These are phyloP conservation scores for Drosophila littoralis DNA, from an alignment of 1,140 invertebrate species.

Conservation along the genomic window DNA sequence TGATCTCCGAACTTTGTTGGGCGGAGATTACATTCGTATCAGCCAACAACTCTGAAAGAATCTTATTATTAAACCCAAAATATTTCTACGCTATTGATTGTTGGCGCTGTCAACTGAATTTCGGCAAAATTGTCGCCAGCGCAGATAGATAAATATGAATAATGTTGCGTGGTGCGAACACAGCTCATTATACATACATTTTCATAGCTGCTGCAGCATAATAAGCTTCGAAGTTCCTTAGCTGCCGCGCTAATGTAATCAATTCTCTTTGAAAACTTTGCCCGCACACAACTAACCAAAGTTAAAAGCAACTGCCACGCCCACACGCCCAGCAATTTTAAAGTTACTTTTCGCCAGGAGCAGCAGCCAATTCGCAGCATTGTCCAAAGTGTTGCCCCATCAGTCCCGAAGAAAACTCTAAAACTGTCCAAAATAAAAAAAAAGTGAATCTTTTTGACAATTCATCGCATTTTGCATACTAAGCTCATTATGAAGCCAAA, in stretches of 20 bases:
- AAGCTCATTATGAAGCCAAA: conserved; percentile 71
- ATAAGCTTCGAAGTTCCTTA: conserved; percentile 11
- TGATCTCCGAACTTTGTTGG: too few relatives aligned
- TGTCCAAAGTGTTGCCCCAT: conserved; percentile 12
- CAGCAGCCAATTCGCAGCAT: conserved; percentile 32
- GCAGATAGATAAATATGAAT: conserved; percentile 36
- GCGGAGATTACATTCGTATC: too few relatives aligned
- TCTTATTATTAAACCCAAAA: background rate
- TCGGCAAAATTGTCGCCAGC: conserved; percentile 1
- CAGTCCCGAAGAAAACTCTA: conserved; percentile 28
- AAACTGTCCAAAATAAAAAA: conserved; percentile 62
- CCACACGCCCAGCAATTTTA: conserved; percentile 45
- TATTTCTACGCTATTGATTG: conserved; percentile 4
- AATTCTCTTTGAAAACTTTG: conserved; percentile 72
- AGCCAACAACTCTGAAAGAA: background rate
- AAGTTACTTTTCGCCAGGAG: conserved; percentile 22
- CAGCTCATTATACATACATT: conserved; percentile 10
- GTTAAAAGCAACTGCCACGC: conserved; percentile 32
- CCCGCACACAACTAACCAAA: conserved; percentile 55
- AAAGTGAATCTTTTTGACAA: conserved; percentile 69
- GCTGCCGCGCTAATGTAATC: conserved; percentile 59
- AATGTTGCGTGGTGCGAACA: conserved; percentile 5
- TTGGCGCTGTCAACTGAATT: conserved; percentile 18
- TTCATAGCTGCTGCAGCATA: conserved; percentile 14
- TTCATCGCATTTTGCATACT: conserved; percentile 77